Evolutionary conservation across 2,113 vertebrate species (phyloP).

Genomic region (Vulpes vulpes): DNA sequence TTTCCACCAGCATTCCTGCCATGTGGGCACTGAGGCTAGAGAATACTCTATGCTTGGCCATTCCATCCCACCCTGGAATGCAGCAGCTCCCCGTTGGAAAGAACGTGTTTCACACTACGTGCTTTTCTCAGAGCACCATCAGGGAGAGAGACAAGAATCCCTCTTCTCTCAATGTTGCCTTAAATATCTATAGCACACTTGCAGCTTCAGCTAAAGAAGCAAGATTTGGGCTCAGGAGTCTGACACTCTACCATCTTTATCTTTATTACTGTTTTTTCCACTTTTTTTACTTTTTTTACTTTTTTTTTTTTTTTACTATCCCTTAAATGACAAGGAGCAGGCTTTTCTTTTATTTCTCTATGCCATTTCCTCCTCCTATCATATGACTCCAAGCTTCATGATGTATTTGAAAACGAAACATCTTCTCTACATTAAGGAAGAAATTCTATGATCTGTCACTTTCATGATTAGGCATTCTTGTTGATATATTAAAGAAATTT

Average conservation of each 20-base stretch:
- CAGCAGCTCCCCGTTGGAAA: neutral
- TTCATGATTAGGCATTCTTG: neutral
- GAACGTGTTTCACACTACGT: too few relatives aligned
- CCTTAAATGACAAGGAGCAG: neutral
- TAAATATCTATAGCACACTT: neutral
- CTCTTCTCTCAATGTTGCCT: neutral
- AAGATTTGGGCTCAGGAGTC: neutral
- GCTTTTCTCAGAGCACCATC: neutral
- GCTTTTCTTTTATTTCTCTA: neutral
- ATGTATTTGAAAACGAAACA: neutral
- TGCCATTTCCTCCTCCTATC: neutral
- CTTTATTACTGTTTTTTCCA: neutral
- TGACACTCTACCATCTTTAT: neutral
- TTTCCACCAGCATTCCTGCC: neutral
- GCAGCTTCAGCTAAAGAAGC: neutral
- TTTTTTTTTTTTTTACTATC: fast-evolving
- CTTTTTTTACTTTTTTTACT: too few relatives aligned
- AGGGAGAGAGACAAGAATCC: neutral
- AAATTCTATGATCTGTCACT: neutral
- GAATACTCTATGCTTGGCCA: neutral
- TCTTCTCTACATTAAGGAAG: neutral
- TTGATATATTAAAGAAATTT: neutral
- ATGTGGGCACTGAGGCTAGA: neutral
- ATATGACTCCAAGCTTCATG: neutral
- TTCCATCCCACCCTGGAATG: neutral